Percentiles rank a stretch among this genome's conserved stretches.
Conservation (phyloP, 2,888 invertebrate species). For the Drosophila parthenogenetica region DNA sequence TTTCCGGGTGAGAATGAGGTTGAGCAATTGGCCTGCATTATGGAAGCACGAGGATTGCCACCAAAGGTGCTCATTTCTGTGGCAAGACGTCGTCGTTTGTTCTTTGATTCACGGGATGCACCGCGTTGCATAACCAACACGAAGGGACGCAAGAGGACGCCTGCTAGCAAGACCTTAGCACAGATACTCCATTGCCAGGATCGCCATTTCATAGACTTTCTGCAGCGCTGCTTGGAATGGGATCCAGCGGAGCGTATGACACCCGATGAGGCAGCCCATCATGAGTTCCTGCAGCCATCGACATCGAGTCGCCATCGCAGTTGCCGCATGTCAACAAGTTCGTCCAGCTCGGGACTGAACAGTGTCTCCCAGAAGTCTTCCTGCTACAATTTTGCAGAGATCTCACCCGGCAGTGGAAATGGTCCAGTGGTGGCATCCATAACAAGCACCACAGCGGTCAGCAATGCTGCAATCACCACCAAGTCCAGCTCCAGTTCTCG, state of each 20-base stretch:
- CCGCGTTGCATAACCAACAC: conserved; percentile 96
- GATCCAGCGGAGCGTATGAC: conserved; percentile 96
- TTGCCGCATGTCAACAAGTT: conserved; percentile 83
- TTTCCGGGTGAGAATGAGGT: conserved; percentile 99
- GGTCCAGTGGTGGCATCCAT: conserved; percentile 80
- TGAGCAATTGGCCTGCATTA: conserved; percentile 98
- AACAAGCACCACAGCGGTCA: conserved; percentile 79
- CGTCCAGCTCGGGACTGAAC: conserved; percentile 83
- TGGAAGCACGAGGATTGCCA: conserved; percentile 97
- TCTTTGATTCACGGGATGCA: conserved; percentile 95
- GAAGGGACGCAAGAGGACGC: conserved; percentile 95
- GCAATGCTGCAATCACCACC: conserved; percentile 82
- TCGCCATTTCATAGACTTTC: conserved; percentile 95
- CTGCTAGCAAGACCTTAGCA: conserved; percentile 92
- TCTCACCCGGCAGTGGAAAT: conserved; percentile 73
- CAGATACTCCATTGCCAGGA: conserved; percentile 94
- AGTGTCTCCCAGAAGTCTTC: conserved; percentile 83
- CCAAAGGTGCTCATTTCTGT: conserved; percentile 93
- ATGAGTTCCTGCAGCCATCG: conserved; percentile 92
- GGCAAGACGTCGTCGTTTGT: conserved; percentile 93
- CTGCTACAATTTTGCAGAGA: conserved; percentile 82
- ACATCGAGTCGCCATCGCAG: conserved; percentile 84
- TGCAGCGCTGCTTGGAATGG: conserved; percentile 96
- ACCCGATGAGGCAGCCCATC: conserved; percentile 94
- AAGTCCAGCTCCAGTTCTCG: conserved; percentile 65